phyloP scores from a whole-genome alignment of 1,140 invertebrate genomes.

The Anoplolepis gracilipes region DNA sequence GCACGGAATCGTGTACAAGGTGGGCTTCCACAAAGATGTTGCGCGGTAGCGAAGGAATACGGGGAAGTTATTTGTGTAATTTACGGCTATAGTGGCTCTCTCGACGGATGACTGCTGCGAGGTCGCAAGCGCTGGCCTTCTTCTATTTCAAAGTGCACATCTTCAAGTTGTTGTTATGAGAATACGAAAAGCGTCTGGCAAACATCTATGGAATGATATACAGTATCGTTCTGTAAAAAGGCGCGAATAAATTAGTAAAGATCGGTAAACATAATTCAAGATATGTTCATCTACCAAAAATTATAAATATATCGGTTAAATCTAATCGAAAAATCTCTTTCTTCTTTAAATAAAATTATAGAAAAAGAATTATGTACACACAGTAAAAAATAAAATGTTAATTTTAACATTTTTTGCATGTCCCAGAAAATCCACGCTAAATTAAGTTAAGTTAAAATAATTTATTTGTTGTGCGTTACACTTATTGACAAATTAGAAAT shows the following conservation, averaged over 20 bases:
- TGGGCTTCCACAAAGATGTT: slow-evolving; percentile 20
- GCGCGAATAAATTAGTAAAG: neutral
- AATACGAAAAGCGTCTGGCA: slow-evolving; percentile 37
- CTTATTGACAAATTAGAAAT: too few relatives aligned
- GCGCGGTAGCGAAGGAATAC: slow-evolving; percentile 9
- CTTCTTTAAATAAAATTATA: neutral
- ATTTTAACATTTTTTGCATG: too few relatives aligned
- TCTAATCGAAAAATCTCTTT: neutral
- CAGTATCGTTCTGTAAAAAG: neutral
- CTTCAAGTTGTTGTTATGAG: slow-evolving; percentile 47
- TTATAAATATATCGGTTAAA: neutral
- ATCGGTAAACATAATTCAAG: slow-evolving; percentile 12
- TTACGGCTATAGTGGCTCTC: slow-evolving; percentile 52
- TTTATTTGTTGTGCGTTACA: too few relatives aligned
- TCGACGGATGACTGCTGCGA: slow-evolving; percentile 46
- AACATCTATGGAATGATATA: slow-evolving; percentile 2
- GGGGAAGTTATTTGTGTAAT: slow-evolving; percentile 72
- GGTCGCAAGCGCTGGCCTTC: slow-evolving; percentile 33
- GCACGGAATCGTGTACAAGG: slow-evolving; percentile 31
- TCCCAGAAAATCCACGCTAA: too few relatives aligned
- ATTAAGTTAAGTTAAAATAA: too few relatives aligned
- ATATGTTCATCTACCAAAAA: neutral
- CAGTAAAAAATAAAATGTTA: neutral
- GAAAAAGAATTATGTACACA: neutral
- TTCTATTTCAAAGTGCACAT: slow-evolving; percentile 47